A percentile compares a stretch with the other conserved stretches of the same genome.
These are phyloP conservation scores for Pagetopsis macropterus DNA, from an alignment of 2,797 vertebrate genomes.

Conservation along the genomic window DNA sequence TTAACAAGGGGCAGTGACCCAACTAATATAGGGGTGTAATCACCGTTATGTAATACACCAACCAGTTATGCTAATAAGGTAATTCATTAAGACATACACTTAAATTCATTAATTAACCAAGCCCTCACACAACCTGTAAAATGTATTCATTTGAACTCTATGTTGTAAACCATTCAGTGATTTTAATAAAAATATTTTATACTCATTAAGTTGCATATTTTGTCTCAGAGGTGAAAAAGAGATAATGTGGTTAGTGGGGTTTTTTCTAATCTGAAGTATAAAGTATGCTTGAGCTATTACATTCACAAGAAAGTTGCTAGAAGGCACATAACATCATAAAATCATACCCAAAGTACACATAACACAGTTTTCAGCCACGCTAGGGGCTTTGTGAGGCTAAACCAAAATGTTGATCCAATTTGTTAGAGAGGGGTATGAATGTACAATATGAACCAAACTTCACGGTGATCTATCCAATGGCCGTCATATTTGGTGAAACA, in stretches of 20 bases:
- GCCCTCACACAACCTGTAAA: conserved; percentile 4
- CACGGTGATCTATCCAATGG: background rate
- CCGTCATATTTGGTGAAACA: background rate
- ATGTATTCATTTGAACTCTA: conserved; percentile 23
- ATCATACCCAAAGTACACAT: background rate
- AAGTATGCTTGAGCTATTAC: conserved; percentile 1
- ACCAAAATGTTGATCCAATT: background rate
- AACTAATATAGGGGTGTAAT: conserved; percentile 39
- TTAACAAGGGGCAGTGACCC: conserved; percentile 19
- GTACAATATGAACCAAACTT: background rate
- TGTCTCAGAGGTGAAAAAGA: conserved; percentile 21
- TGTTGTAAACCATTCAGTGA: conserved; percentile 15
- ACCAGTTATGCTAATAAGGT: conserved; percentile 42
- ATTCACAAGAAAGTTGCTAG: background rate
- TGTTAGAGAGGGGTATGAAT: background rate
- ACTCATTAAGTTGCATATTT: conserved; percentile 34
- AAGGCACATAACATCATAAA: background rate
- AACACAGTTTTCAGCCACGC: background rate
- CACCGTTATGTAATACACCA: conserved; percentile 44
- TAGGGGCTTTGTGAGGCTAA: background rate
- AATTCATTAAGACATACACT: conserved; percentile 35
- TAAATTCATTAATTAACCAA: conserved; percentile 50
- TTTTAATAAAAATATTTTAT: conserved; percentile 10
- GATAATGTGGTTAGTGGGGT: background rate
- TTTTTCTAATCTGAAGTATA: background rate